A percentile compares a stretch with the other conserved stretches of the same genome.
Evolutionary conservation across 2,113 vertebrate genomes (phyloP).

Genomic region (Gasterosteus nipponicus): DNA sequence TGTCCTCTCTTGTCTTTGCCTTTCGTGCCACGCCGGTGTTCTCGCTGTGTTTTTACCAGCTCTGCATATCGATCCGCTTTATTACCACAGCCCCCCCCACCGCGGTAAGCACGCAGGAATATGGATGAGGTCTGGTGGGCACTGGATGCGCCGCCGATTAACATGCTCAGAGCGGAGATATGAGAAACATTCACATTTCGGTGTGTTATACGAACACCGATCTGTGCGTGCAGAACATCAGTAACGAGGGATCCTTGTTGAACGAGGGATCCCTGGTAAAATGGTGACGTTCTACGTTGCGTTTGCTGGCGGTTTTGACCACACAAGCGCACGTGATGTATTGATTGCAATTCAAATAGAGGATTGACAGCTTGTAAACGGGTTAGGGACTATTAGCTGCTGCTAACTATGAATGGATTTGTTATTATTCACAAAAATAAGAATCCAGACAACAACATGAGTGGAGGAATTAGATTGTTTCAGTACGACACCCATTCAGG

Average conservation of each 20-base stretch:
- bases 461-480: neutral
- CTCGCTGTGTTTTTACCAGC: constrained; percentile 76
- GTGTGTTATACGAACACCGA: constrained; percentile 66
- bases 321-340: constrained; percentile 65
- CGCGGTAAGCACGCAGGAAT: constrained; percentile 76
- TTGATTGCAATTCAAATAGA: constrained; percentile 76
- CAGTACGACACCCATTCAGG: neutral
- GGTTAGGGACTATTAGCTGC: constrained; percentile 72
- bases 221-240: constrained; percentile 57
- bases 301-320: constrained; percentile 38
- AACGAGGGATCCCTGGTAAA: constrained; percentile 45
- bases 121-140: constrained; percentile 73
- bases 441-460: neutral
- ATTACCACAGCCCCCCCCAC: constrained; percentile 58
- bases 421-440: neutral
- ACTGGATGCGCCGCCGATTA: constrained; percentile 71
- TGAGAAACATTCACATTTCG: constrained; percentile 73
- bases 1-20: constrained; percentile 56
- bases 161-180: constrained; percentile 64
- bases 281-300: constrained; percentile 62
- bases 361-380: constrained; percentile 79
- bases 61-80: constrained; percentile 80
- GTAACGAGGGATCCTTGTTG: constrained; percentile 37
- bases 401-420: constrained; percentile 77
- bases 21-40: constrained; percentile 70